These are phyloP conservation scores for Diadegma fenestrale DNA, from an alignment of 2,888 invertebrate species.

Conservation along the genomic window DNA sequence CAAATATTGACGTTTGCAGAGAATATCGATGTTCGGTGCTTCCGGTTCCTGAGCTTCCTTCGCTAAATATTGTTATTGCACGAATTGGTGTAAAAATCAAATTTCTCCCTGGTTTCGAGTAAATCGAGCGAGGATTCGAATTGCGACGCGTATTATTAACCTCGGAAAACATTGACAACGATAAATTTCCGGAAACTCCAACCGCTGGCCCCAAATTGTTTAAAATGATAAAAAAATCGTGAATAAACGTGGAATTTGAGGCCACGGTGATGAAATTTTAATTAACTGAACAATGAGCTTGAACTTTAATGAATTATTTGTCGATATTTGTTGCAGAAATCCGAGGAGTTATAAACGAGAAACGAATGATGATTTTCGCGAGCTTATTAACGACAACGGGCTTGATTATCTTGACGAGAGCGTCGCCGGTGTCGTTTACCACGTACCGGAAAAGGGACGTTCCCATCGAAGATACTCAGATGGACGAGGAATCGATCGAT, in stretches of 20 bases:
- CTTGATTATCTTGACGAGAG: constrained; percentile 76
- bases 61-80: neutral
- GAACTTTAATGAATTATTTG: neutral
- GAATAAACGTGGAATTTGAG: neutral
- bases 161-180: too few relatives aligned
- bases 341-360: neutral
- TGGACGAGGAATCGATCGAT: neutral
- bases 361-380: constrained; percentile 77
- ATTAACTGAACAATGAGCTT: neutral
- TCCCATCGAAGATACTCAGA: constrained; percentile 69
- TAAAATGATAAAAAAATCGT: neutral
- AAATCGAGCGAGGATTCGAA: too few relatives aligned
- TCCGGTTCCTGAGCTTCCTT: neutral
- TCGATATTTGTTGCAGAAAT: constrained; percentile 47
- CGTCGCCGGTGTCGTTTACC: constrained; percentile 76
- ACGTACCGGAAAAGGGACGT: constrained; percentile 77
- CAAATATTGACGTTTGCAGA: neutral
- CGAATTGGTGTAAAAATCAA: neutral
- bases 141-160: too few relatives aligned
- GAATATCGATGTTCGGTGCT: neutral
- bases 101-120: too few relatives aligned
- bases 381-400: constrained; percentile 77
- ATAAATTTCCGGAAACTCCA: too few relatives aligned
- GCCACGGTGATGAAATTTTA: neutral
- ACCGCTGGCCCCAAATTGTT: neutral